phyloP scores from a whole-genome alignment of 2,797 vertebrate species.

The Tapera naevia region DNA sequence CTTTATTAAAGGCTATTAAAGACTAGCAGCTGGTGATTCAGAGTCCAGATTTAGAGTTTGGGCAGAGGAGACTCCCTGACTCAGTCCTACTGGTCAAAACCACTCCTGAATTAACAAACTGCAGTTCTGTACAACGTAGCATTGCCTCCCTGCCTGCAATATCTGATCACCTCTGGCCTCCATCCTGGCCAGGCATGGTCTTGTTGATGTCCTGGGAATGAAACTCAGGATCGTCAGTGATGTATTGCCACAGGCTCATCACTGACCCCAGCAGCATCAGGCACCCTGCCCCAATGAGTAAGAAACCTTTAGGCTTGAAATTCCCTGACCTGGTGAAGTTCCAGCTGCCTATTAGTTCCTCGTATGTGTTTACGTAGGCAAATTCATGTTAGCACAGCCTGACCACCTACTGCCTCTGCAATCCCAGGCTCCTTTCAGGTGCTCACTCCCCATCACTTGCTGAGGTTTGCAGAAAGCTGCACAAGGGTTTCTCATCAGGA shows the following conservation, averaged over 20 bases:
- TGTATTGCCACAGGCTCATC: too few species aligned
- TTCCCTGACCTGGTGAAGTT: background rate
- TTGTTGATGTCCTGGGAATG: background rate
- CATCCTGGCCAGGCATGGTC: background rate
- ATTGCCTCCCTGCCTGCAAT: background rate
- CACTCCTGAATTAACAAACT: background rate
- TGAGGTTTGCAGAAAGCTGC: background rate
- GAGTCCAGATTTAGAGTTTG: background rate
- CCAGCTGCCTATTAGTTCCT: background rate
- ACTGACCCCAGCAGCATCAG: background rate
- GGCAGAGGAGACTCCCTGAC: background rate
- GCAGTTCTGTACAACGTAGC: background rate
- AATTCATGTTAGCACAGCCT: background rate
- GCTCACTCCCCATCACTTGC: background rate
- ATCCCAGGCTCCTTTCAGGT: background rate
- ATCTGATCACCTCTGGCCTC: background rate
- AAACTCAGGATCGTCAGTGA: background rate
- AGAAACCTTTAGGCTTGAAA: background rate
- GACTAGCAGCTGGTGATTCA: background rate
- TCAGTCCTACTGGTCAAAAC: background rate
- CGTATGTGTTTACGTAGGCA: too few species aligned
- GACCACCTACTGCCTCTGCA: background rate
- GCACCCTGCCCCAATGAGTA: background rate
- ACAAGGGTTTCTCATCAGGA: background rate
- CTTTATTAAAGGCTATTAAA: background rate